These are phyloP conservation scores for Acronicta aceris DNA, from an alignment of 2,888 invertebrate genomes.

Conservation along the genomic window DNA sequence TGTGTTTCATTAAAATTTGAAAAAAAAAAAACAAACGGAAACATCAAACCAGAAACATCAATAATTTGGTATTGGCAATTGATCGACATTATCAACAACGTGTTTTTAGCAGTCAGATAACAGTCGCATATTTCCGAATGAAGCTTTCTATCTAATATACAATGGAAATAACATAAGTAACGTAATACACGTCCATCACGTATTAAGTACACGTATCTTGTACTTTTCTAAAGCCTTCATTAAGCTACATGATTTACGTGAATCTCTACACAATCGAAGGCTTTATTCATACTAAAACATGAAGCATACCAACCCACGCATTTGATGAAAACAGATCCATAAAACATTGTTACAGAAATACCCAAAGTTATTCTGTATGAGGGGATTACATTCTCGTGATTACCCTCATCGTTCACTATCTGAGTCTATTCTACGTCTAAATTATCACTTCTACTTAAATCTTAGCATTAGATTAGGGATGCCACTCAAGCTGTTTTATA, in stretches of 20 bases:
- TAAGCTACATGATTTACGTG: background rate
- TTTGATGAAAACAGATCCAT: background rate
- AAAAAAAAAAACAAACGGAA: no score
- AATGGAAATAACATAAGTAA: background rate
- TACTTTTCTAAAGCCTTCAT: background rate
- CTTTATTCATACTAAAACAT: background rate
- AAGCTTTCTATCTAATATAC: background rate
- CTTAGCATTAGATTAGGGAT: slow-evolving; percentile 3
- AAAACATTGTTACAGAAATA: slow-evolving; percentile 1
- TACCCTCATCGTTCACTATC: slow-evolving; percentile 1
- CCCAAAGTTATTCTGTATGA: background rate
- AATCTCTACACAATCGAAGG: slow-evolving; percentile 8
- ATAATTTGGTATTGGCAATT: no score
- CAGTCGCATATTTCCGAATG: no score
- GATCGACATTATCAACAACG: no score
- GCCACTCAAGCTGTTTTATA: background rate
- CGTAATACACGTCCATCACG: background rate
- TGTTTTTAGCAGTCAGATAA: no score
- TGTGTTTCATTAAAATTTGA: no score
- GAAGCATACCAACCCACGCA: slow-evolving; percentile 2
- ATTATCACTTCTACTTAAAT: slow-evolving; percentile 11
- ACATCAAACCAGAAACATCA: no score
- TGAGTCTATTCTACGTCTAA: slow-evolving; percentile 9
- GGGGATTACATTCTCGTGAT: slow-evolving; percentile 2
- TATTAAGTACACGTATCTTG: background rate